Evolutionary conservation across 2,888 invertebrate genomes (phyloP), one percentile per base, ranked within the genome.

Genomic region (Siphonodentalium dalli): DNA sequence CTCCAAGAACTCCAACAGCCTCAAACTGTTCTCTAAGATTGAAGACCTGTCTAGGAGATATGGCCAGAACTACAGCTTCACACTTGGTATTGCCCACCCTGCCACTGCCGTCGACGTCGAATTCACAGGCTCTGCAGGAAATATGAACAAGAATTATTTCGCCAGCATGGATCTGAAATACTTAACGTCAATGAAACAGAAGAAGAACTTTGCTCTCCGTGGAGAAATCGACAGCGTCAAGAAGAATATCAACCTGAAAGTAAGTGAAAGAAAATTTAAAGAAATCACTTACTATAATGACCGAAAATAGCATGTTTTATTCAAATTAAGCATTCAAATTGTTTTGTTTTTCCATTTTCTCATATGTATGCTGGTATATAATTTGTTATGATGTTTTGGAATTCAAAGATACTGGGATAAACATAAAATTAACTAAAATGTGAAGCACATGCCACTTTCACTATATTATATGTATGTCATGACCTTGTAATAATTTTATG

Each of bases 81-180:
- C 18, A 18, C n/a, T 59, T 3, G 50, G 41, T 9, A 21, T 66
- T 2, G 37, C 53, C 9, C 69, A 70, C 34, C 66, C 66, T 9
- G 41, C 40, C 40, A 63, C 58, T 41, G 34, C 52, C n/a, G 45
- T 61, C 4, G 68, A 70, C 51, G 34, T 65, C 9, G 23, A 52
- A 33, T 31, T 62, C 27, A 54, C 40, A 8, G 47, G 50, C 8
- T 49, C 55, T 26, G 20, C 47, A 24, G 53, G 53, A 11, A 48
- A 52, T 44, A 40, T 35, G 35, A 29, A 45, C 18, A 46, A 28
- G 31, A n/a, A n/a, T n/a, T n/a, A n/a, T n/a, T n/a, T n/a, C n/a
- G n/a, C n/a, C n/a, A n/a, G n/a, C n/a, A n/a, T 46, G 20, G 43
- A 54, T 13, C 23, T 53, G 43, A 41, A 58, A 34, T 68, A 65